Evolutionary conservation across 2,797 vertebrate genomes (phyloP), one percentile per base, ranked within the genome.

Genomic region (Australoheros facetus): DNA sequence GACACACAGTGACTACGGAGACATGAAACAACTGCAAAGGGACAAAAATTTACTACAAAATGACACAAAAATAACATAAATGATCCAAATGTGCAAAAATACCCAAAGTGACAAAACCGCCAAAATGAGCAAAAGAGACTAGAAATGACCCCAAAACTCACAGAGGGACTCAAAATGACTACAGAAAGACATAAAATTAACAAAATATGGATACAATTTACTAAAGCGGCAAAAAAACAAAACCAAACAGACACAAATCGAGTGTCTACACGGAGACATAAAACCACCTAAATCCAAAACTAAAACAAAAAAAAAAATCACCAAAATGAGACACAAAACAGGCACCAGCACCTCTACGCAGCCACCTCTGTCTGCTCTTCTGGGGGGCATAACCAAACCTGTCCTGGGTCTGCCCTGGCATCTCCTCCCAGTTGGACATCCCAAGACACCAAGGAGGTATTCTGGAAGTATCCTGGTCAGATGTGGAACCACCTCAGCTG

Each of bases 231-330:
- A 39, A 10, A 39, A 39, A 39, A 39, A 39, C 37, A 37, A 37
- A 8, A 5, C 37, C 11, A 39, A 6, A 42, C 37, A 39, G 12
- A 42, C 37, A 26, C 37, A 26, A 17, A 39, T 26, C 21, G 16
- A 10, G 8, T 0, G 26, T 26, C 37, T 64, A 26, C 45, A 64
- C 21, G 9, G 39, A 26, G 21, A 1, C 0, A 0, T 45, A 26
- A 45, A 64, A 45, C 14, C 42, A 42, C 21, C 37, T 8, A 34
- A 34, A 34, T 3, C 32, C 32, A 34, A 34, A 9, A 34, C 7
- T 34, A 9, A 34, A 30, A 19, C 28, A 3, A 57, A 57, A 62
- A 23, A 23, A 16, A 0, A 62, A 62, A 26, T 26, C 21, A 13
- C 23, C 37, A 21, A 4, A 42, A 64, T 4, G 1, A 4, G 3